Percentiles rank a stretch among this genome's conserved stretches.
These are phyloP conservation scores for Mythimna impura DNA, from an alignment of 2,888 invertebrate genomes.

Conservation along the genomic window DNA sequence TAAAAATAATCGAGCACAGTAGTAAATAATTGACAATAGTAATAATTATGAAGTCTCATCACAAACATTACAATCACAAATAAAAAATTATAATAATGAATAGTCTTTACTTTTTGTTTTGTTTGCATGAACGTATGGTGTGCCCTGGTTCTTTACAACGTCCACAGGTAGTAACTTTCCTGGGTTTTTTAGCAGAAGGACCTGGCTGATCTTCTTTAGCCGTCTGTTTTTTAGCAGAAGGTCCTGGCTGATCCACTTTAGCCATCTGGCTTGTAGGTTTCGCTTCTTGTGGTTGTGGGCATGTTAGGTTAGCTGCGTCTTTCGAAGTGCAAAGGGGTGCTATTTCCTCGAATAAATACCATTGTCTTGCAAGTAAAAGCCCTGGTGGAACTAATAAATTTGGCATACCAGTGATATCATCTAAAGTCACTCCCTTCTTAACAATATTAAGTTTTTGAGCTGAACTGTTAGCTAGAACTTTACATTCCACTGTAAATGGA, in stretches of 20 bases:
- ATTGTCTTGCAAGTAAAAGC: constrained; percentile 30
- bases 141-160: constrained; percentile 30
- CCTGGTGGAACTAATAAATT: constrained; percentile 30
- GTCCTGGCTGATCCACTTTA: constrained; percentile 30
- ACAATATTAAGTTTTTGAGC: constrained; percentile 11
- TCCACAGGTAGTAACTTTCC: constrained; percentile 30
- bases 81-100: constrained; percentile 33
- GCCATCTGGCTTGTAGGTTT: constrained; percentile 27
- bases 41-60: constrained; percentile 25
- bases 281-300: constrained; percentile 16
- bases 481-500: constrained; percentile 29
- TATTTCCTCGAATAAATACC: constrained; percentile 28
- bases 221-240: constrained; percentile 28
- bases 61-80: constrained; percentile 31
- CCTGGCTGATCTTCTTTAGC: constrained; percentile 29
- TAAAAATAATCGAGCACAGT: constrained; percentile 33
- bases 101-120: constrained; percentile 29
- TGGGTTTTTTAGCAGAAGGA: constrained; percentile 31
- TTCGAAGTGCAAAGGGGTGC: constrained; percentile 28
- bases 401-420: constrained; percentile 31
- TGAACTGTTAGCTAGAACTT: constrained; percentile 19
- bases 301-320: constrained; percentile 20
- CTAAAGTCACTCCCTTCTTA: constrained; percentile 20
- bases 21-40: constrained; percentile 27
- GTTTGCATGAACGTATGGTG: constrained; percentile 29